Conservation (phyloP, 1,140 invertebrate genomes). For the Druon quercuslanigerum region DNA sequence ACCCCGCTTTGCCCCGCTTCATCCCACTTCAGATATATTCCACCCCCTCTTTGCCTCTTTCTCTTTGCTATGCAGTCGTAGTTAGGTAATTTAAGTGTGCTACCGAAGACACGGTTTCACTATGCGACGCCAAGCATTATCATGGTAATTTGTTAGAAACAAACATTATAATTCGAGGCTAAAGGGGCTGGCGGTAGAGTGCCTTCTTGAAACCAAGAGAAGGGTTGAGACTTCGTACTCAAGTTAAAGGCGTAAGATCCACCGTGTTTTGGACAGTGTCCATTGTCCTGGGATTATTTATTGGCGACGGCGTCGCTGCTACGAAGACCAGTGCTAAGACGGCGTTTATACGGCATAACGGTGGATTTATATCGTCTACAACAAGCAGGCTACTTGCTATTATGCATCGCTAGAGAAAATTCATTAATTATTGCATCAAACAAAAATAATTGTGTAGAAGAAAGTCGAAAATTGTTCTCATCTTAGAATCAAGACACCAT, state of each 20-base stretch:
- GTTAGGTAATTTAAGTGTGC: constrained; percentile 71
- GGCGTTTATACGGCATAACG: constrained; percentile 55
- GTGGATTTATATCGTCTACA: constrained; percentile 51
- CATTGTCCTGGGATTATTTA: constrained; percentile 75
- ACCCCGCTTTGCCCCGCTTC: constrained; percentile 33
- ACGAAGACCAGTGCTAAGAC: constrained; percentile 57
- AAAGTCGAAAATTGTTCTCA: no score
- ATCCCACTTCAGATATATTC: constrained; percentile 16
- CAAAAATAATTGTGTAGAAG: no score
- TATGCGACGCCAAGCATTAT: constrained; percentile 69
- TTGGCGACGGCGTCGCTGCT: constrained; percentile 62
- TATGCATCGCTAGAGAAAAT: constrained; percentile 32
- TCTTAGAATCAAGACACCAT: no score
- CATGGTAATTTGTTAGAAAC: constrained; percentile 77
- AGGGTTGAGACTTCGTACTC: constrained; percentile 68
- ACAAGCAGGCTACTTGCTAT: constrained; percentile 43
- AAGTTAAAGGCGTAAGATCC: constrained; percentile 74
- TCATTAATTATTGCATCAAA: neutral
- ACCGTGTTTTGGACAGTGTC: constrained; percentile 76
- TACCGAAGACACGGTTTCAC: constrained; percentile 69
- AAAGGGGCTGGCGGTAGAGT: constrained; percentile 44
- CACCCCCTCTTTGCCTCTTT: neutral
- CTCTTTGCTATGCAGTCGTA: constrained; percentile 36
- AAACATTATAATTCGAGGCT: constrained; percentile 74
- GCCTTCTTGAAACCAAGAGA: constrained; percentile 44